These are phyloP conservation scores for Halichondria panicea DNA, from an alignment of 37 sponge, comb jelly and placozoan species.

Conservation along the genomic window DNA sequence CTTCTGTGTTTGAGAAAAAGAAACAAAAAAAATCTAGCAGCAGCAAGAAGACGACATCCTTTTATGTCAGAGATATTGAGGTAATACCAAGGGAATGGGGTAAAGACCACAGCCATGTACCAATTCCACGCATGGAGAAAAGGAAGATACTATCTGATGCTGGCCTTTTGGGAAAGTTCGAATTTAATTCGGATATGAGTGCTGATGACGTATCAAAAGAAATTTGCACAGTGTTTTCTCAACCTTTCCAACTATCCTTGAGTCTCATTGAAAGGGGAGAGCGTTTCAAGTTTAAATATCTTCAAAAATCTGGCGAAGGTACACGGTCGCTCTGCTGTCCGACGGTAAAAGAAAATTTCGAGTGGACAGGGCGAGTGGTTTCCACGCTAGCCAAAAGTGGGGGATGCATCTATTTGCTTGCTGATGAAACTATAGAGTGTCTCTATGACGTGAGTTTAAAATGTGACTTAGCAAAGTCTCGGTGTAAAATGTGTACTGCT, in stretches of 20 bases:
- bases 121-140: not conserved
- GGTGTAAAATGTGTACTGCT: no score
- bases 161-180: constrained; percentile 27
- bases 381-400: constrained; percentile 27
- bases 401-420: constrained; percentile 9
- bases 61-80: constrained; percentile 16
- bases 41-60: no score
- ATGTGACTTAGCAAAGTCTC: no score
- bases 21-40: no score
- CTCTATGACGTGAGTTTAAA: not conserved
- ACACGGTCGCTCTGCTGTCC: constrained; percentile 13
- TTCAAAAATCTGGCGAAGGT: constrained; percentile 19
- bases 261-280: not conserved
- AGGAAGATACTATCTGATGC: not conserved
- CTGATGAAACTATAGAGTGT: not conserved
- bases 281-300: constrained; percentile 10
- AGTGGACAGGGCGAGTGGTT: constrained; percentile 27
- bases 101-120: not conserved
- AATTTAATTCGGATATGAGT: constrained; percentile 16
- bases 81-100: not conserved
- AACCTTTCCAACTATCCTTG: no score
- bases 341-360: not conserved
- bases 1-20: no score
- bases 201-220: not conserved
- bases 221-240: constrained; percentile 6